Evolutionary conservation across 2,888 invertebrate genomes (phyloP), one percentile per base, ranked within the genome.

Genomic region (Andrena praecox): DNA sequence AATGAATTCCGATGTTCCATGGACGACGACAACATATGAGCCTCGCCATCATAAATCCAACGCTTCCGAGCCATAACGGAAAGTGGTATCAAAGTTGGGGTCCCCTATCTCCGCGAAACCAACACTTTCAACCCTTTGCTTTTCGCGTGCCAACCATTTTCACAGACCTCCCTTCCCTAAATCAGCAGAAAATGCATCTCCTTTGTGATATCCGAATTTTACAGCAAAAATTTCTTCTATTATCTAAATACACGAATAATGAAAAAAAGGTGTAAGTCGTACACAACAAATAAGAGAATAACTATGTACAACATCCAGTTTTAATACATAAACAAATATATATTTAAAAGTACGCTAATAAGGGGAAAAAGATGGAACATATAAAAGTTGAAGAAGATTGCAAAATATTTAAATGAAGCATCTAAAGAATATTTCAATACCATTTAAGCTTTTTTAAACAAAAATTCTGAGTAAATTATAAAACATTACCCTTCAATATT

Each of bases 11-110:
- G 82, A 66, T 66, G 77, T 84, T 80, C 75, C 75, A 67, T 31
- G 68, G 73, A 62, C 77, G 68, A 59, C 56, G 67, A 82, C 76
- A 71, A 82, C 73, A 64, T 79, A 84, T 69, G 78, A 77, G 54
- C 56, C 64, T 70, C 71, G 64, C 68, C 85, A 76, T 89, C 89
- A 91, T 92, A 92, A 92, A 92, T 92, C 91, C 86, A 85, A 81
- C 87, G 85, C 90, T 91, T 91, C 91, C 91, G 90, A 85, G 86
- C 89, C 88, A 85, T 87, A 89, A 89, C 86, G 90, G 90, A 88
- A 89, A 90, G 90, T 91, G 90, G 91, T 91, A 90, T 91, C 91
- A 87, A 90, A 91, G 54, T 64, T 64, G 54, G 66, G 66, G 29
- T 48, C 66, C 87, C 83, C 83, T 69, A 52, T 69, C 66, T 71